A percentile compares a stretch with the other conserved stretches of the same genome.
Evolutionary conservation across 2,888 invertebrate genomes (phyloP).

Genomic region (Drosophila multiciliata): DNA sequence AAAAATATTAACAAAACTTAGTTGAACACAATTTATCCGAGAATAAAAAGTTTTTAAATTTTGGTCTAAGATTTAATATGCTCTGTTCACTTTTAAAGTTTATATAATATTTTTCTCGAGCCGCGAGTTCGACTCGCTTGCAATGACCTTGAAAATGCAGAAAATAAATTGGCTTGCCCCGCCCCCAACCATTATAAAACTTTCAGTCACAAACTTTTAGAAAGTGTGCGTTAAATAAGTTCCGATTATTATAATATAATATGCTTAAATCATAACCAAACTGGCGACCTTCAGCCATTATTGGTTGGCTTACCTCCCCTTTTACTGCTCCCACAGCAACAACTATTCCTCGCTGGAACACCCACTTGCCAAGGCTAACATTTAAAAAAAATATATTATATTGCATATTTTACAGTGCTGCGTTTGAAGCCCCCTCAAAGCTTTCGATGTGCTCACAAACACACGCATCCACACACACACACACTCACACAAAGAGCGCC

Average conservation of each 20-base stretch:
- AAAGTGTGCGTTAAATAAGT: conserved; percentile 34
- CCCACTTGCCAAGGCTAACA: conserved; percentile 30
- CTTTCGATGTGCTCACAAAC: conserved; percentile 41
- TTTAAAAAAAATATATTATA: conserved; percentile 30
- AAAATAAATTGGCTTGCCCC: conserved; percentile 27
- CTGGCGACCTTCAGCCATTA: conserved; percentile 48
- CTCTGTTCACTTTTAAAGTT: not conserved
- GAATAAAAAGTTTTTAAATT: not conserved
- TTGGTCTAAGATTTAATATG: not conserved
- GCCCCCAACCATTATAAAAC: not conserved
- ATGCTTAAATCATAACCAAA: conserved; percentile 20
- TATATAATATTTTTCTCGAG: not conserved
- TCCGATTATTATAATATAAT: conserved; percentile 33
- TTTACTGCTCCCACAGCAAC: not conserved
- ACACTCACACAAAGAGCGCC: not conserved
- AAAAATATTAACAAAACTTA: no score
- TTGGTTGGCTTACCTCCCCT: conserved; percentile 9
- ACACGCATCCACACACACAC: not conserved
- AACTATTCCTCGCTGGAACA: conserved; percentile 15
- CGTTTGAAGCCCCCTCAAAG: conserved; percentile 44
- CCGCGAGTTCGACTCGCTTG: conserved; percentile 5
- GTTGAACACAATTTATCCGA: not conserved
- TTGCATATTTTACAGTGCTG: conserved; percentile 80
- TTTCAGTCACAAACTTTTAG: conserved; percentile 11
- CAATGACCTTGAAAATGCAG: conserved; percentile 45